Base-by-base conservation (phyloP, 1,140 invertebrate genomes). In the Drosophila suzukii region DNA sequence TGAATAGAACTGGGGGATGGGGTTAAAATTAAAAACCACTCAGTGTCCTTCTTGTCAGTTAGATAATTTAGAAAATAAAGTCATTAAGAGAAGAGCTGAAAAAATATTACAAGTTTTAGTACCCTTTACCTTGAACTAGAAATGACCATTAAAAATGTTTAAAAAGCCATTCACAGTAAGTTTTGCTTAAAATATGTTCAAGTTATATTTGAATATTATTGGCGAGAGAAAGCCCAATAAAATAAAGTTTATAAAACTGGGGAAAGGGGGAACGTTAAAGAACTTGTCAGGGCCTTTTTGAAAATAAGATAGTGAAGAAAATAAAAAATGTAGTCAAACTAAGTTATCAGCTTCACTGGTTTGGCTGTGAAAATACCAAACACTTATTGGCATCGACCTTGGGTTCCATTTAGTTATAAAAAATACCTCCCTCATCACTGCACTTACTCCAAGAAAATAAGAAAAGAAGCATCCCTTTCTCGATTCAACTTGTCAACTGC, bases 401-500 rank as follows among this genome's bases (percentile, higher is more conserved):
- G 20, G 15, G 54, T 8, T 41, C 30, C 11, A 39, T 11, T 12
- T 38, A 53, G 10, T 17, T 17, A 51, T n/a, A 10, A 56, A 55
- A 36, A 60, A 55, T 56, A 38, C 0, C 27, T 32, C 12, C 12
- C 7, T 6, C 5, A 17, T 41, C 24, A 43, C 32, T 63, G 0
- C 36, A 57, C 20, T 41, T 30, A 15, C 10, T 32, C n/a, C 32
- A 17, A 24, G 4, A 54, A 60, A 27, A 24, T 24, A 44, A 17
- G 15, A 10, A 12, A 62, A 30, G 12, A 38, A n/a, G 67, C 39
- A 47, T 27, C 41, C 65, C 56, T 12, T 72, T 71, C 27, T 73
- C 24, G 36, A 71, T 71, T 71, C 53, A 58, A 58, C 67, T 71
- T 53, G 66, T 50, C 66, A 72, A 72, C 44, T 71, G 68, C 66